Evolutionary conservation across 2,888 invertebrate species (phyloP), one percentile per base, ranked within the genome.

Genomic region (Sesia apiformis): DNA sequence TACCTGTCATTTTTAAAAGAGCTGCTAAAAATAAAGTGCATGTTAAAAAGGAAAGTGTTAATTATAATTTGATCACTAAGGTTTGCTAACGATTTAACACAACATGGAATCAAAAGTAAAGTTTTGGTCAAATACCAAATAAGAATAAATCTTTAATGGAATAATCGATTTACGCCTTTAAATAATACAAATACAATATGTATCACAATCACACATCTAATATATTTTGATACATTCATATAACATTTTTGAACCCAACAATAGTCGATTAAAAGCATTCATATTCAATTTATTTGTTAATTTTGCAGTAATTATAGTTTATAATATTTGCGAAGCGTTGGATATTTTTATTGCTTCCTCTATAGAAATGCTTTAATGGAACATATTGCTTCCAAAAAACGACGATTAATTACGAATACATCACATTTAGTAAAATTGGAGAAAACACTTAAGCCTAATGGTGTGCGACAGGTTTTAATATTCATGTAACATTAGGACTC

Each of bases 391-490:
- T 74, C 72, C 74, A 79, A 43, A 43, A 72, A 67, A 72, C 70
- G 76, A 78, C 74, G 67, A 68, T 66, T 71, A 77, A 78, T 78
- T 78, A 78, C 70, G 67, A 74, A 74, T 75, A 78, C 73, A 79
- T 80, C 75, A 79, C 76, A 76, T 70, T 65, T 66, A 60, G 58
- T 60, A 67, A 62, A 70, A 43, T 69, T 80, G 57, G 65, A 73
- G 71, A 75, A 70, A 78, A 78, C 75, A 76, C 84, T 82, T 84
- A 85, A 60, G 58, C 64, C 81, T 86, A 84, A 65, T 61, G 70
- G 69, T 72, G 76, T 69, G 73, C 74, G 42, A 23, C 8, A 4
- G 46, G 4, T 46, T 53, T 55, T 52, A 39, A 43, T 53, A 53
- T 55, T 41, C 4, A 55, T 4, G 7, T 52, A 52, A 39, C 8